These are phyloP conservation scores for Phymastichus coffea DNA, from an alignment of 1,140 invertebrate species.

Conservation along the genomic window DNA sequence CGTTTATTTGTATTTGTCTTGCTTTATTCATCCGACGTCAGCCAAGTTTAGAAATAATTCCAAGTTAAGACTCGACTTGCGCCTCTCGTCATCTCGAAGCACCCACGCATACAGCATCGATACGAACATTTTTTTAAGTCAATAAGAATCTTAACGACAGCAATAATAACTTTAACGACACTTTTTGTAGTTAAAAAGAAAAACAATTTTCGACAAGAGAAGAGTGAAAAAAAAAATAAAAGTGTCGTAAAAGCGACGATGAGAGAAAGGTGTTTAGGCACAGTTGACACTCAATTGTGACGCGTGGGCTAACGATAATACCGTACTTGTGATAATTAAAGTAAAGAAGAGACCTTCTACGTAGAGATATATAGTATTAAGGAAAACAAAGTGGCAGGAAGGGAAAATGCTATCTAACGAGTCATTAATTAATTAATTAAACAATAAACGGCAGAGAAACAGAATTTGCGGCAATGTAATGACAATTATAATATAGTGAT, in stretches of 20 bases:
- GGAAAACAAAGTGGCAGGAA: too few relatives aligned
- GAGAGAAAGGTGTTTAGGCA: conserved; percentile 35
- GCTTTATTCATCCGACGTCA: too few relatives aligned
- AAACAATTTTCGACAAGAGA: background rate
- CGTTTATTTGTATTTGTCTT: too few relatives aligned
- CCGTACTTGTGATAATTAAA: conserved; percentile 42
- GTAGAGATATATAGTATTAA: conserved; percentile 24
- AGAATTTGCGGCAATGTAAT: too few relatives aligned
- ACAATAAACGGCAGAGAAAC: too few relatives aligned
- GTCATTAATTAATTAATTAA: too few relatives aligned
- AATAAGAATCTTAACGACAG: conserved; percentile 23
- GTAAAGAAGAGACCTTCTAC: conserved; percentile 25
- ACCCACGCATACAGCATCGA: background rate
- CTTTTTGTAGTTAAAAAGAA: background rate
- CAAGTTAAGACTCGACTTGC: background rate
- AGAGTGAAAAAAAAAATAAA: conserved; percentile 5
- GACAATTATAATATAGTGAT: too few relatives aligned
- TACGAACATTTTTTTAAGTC: conserved; percentile 14
- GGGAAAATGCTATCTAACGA: too few relatives aligned
- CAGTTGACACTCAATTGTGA: conserved; percentile 17
- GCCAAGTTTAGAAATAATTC: background rate
- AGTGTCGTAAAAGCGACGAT: too few relatives aligned
- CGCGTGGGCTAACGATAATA: conserved; percentile 33
- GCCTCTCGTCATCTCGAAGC: conserved; percentile 10
- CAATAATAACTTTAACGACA: conserved; percentile 25